Evolutionary conservation across 2,113 vertebrate genomes (phyloP).

Genomic region (Neoarius graeffei): DNA sequence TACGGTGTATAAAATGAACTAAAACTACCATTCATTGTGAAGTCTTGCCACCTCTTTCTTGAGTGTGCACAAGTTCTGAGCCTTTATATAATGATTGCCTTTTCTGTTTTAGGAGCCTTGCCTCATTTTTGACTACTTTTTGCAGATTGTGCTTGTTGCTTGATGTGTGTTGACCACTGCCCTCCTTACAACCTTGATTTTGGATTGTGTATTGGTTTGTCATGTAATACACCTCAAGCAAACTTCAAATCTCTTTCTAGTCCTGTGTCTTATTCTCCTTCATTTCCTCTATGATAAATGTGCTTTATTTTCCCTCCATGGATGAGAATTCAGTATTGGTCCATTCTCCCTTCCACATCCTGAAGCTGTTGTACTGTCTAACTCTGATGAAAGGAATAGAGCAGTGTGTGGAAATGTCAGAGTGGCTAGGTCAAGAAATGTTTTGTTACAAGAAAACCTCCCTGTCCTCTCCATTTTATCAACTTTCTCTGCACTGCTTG

Average conservation of each 20-base stretch:
- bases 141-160: neutral
- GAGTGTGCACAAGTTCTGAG: neutral
- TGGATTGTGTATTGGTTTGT: neutral
- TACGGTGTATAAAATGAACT: neutral
- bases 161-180: neutral
- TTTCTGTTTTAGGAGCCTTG: neutral
- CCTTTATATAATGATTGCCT: neutral
- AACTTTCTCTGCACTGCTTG: neutral
- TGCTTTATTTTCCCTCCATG: neutral
- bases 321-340: neutral
- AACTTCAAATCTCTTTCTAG: neutral
- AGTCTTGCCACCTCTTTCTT: neutral
- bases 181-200: neutral
- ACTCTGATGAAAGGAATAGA: neutral
- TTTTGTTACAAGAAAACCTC: neutral
- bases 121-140: neutral
- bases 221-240: neutral
- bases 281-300: constrained; percentile 1
- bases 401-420: neutral
- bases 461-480: neutral
- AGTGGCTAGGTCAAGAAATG: neutral
- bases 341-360: neutral
- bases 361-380: neutral
- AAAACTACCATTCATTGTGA: neutral
- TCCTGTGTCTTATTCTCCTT: neutral